phyloP scores from a whole-genome alignment of 1,140 invertebrate genomes.

The Anastrepha ludens region DNA sequence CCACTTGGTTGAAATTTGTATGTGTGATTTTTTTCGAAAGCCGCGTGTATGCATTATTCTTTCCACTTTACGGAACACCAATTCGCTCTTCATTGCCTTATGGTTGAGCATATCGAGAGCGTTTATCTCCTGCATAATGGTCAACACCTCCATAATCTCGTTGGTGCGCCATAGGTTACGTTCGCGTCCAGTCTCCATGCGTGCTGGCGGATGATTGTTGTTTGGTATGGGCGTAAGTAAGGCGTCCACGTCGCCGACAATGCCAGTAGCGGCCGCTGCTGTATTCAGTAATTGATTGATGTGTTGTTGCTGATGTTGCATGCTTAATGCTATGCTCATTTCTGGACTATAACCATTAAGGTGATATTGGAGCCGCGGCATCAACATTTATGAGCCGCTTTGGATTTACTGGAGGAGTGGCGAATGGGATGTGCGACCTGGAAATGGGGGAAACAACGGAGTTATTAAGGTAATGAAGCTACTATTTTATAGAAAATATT shows the following conservation, averaged over 20 bases:
- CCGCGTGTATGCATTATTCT: constrained; percentile 67
- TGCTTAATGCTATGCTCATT: constrained; percentile 7
- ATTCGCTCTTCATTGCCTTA: constrained; percentile 68
- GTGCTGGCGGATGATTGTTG: not conserved
- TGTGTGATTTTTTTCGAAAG: constrained; percentile 67
- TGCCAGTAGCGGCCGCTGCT: constrained; percentile 63
- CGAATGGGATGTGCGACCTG: not conserved
- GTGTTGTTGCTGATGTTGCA: constrained; percentile 58
- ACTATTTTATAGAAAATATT: too few species aligned
- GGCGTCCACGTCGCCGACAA: constrained; percentile 69
- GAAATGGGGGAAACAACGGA: not conserved
- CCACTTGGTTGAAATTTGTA: constrained; percentile 73
- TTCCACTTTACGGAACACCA: constrained; percentile 68
- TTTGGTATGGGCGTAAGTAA: constrained; percentile 66
- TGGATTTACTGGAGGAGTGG: not conserved
- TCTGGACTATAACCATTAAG: constrained; percentile 29
- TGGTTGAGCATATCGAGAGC: constrained; percentile 67
- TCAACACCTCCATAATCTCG: constrained; percentile 69
- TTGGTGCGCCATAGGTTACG: constrained; percentile 71
- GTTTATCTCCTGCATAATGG: constrained; percentile 68
- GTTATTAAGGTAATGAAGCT: not conserved
- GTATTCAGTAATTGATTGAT: constrained; percentile 66
- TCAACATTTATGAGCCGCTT: constrained; percentile 21
- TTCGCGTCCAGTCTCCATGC: constrained; percentile 59
- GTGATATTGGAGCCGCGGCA: constrained; percentile 22